phyloP scores from a whole-genome alignment of 2,888 invertebrate species.

The Torymus aiolomorphi region DNA sequence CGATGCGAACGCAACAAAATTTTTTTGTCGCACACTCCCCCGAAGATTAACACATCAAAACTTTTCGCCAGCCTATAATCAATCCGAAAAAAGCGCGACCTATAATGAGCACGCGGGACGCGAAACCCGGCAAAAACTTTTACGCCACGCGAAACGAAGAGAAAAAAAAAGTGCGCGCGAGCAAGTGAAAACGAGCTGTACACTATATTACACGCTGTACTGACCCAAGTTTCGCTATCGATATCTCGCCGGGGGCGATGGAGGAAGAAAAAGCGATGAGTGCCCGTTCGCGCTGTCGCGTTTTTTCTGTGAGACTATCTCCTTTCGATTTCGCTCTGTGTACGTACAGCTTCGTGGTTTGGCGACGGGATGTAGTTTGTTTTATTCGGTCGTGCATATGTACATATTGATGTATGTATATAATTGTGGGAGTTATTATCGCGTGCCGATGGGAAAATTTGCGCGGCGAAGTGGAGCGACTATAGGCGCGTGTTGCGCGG shows the following conservation, averaged over 20 bases:
- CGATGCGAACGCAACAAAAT: too few relatives aligned
- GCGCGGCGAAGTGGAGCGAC: neutral
- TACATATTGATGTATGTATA: too few relatives aligned
- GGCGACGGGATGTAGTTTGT: too few relatives aligned
- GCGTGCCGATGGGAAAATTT: slow-evolving; percentile 18
- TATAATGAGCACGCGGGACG: neutral
- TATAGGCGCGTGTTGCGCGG: too few relatives aligned
- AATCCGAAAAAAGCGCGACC: neutral
- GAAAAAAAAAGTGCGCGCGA: neutral
- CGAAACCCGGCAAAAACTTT: neutral
- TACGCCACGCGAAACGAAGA: neutral
- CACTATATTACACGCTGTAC: too few relatives aligned
- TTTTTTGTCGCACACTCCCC: too few relatives aligned
- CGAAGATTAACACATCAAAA: too few relatives aligned
- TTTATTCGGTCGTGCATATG: too few relatives aligned
- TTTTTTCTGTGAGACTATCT: neutral
- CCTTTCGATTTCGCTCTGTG: neutral
- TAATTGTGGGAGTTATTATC: neutral
- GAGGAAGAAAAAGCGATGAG: neutral
- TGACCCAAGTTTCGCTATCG: slow-evolving; percentile 26
- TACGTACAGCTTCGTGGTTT: too few relatives aligned
- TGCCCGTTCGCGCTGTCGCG: too few relatives aligned
- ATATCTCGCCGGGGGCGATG: slow-evolving; percentile 26
- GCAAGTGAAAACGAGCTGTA: slow-evolving; percentile 2
- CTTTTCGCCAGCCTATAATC: too few relatives aligned